These are phyloP conservation scores for Dicaeum eximium DNA, from an alignment of 2,113 vertebrate species.

Conservation along the genomic window DNA sequence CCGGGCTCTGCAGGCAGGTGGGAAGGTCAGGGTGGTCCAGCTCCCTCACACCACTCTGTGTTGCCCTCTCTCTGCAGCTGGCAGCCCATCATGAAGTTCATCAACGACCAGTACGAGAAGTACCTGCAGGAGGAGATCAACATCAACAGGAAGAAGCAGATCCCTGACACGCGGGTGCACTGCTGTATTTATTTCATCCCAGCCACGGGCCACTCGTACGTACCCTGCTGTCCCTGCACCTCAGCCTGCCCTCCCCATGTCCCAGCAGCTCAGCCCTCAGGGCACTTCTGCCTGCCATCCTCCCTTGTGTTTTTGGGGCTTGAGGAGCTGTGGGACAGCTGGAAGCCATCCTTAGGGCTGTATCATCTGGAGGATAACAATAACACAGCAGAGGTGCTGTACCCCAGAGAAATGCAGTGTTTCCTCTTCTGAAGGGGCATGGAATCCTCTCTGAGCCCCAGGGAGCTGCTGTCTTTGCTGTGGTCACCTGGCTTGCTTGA, in stretches of 20 bases:
- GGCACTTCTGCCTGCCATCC: not conserved
- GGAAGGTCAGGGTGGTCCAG: not conserved
- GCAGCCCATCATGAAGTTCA: slow-evolving; percentile 99
- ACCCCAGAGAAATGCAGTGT: accelerated
- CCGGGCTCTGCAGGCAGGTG: accelerated
- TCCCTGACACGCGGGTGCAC: slow-evolving; percentile 93
- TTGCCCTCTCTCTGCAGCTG: slow-evolving; percentile 73
- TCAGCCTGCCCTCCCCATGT: accelerated
- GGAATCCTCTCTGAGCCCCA: not conserved
- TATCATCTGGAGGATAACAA: not conserved
- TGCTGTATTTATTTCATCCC: slow-evolving; percentile 99
- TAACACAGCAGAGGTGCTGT: not conserved
- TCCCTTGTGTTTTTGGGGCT: accelerated
- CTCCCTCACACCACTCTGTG: accelerated
- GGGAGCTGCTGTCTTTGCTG: not conserved
- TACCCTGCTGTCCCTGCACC: not conserved
- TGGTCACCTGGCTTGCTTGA: not conserved
- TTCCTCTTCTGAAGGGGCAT: not conserved
- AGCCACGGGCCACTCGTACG: slow-evolving; percentile 94
- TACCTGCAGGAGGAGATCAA: slow-evolving; percentile 97
- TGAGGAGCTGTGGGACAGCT: not conserved
- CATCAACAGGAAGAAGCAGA: slow-evolving; percentile 93
- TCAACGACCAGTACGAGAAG: slow-evolving; percentile 95
- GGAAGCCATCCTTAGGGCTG: not conserved
- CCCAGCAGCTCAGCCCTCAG: not conserved